A percentile compares a stretch with the other conserved stretches of the same genome.
phyloP scores from a whole-genome alignment of 2,113 vertebrate genomes.

The Pteronura brasiliensis region DNA sequence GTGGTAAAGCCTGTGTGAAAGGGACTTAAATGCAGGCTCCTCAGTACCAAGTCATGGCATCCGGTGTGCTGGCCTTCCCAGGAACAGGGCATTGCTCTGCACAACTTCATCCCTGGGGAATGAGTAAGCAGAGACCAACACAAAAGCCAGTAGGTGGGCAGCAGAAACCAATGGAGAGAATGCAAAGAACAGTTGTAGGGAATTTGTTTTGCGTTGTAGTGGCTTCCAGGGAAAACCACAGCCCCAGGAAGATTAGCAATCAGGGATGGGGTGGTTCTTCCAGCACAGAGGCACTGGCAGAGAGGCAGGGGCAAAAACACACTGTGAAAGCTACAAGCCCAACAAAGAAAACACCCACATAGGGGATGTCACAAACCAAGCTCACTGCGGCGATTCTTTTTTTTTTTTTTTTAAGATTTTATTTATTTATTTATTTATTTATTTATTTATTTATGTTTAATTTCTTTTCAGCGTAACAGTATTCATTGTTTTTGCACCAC shows the following conservation, averaged over 20 bases:
- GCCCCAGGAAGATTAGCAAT: conserved; percentile 34
- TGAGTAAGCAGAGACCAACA: not conserved
- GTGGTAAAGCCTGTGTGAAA: not conserved
- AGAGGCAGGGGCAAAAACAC: not conserved
- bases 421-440: too few species aligned
- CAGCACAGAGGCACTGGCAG: not conserved
- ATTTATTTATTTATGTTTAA: too few species aligned
- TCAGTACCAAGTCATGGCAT: not conserved
- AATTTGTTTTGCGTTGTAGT: not conserved
- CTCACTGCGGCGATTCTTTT: not conserved
- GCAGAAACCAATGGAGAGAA: not conserved
- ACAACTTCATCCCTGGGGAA: not conserved
- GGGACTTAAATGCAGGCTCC: not conserved
- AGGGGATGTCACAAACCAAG: not conserved
- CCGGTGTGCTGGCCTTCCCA: not conserved
- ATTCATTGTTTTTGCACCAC: too few species aligned
- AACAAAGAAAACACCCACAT: not conserved
- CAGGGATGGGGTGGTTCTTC: not conserved
- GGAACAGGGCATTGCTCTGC: not conserved
- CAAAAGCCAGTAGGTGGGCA: not conserved
- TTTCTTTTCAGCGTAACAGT: too few species aligned
- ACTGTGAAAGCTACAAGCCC: not conserved
- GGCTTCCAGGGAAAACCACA: conserved; percentile 25
- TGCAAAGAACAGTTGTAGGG: not conserved
- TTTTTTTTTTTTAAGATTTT: too few species aligned